A percentile compares a stretch with the other conserved stretches of the same genome.
Conservation (phyloP, 2,888 invertebrate genomes). For the Amiota minor region DNA sequence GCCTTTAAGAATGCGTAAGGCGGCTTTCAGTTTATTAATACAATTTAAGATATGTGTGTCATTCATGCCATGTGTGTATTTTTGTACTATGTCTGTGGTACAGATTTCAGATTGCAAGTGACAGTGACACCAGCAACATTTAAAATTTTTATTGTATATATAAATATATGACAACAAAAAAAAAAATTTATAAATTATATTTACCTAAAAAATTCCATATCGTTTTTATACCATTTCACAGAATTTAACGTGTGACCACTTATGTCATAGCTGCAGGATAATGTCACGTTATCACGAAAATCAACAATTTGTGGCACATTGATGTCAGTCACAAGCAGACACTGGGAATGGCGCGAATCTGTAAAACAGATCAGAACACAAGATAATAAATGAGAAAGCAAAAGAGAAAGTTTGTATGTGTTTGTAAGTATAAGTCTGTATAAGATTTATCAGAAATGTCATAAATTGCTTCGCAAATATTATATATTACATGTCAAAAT, state of each 20-base stretch:
- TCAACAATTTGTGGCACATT: constrained; percentile 73
- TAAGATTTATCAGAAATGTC: constrained; percentile 45
- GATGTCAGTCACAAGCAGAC: constrained; percentile 72
- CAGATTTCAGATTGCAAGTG: constrained; percentile 54
- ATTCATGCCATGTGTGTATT: constrained; percentile 21
- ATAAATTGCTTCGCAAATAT: constrained; percentile 48
- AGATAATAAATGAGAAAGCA: constrained; percentile 19
- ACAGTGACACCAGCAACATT: constrained; percentile 45
- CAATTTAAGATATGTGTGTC: not conserved
- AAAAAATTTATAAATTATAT: constrained; percentile 29
- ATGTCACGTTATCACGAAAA: constrained; percentile 72
- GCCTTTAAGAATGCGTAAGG: constrained; percentile 4
- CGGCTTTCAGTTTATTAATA: constrained; percentile 14
- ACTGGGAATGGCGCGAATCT: constrained; percentile 59
- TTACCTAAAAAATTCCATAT: constrained; percentile 75
- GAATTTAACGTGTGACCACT: constrained; percentile 74
- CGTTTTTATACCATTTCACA: constrained; percentile 75
- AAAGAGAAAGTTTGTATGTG: constrained; percentile 10
- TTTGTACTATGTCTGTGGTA: constrained; percentile 43
- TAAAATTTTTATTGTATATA: constrained; percentile 1
- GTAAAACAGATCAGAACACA: constrained; percentile 38
- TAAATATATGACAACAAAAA: constrained; percentile 26
- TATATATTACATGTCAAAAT: constrained; percentile 54
- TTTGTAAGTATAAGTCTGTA: not conserved
- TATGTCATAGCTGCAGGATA: constrained; percentile 74